A percentile compares a stretch with the other conserved stretches of the same genome.
Conservation (phyloP, 2,113 vertebrate species). For the Numenius arquata region DNA sequence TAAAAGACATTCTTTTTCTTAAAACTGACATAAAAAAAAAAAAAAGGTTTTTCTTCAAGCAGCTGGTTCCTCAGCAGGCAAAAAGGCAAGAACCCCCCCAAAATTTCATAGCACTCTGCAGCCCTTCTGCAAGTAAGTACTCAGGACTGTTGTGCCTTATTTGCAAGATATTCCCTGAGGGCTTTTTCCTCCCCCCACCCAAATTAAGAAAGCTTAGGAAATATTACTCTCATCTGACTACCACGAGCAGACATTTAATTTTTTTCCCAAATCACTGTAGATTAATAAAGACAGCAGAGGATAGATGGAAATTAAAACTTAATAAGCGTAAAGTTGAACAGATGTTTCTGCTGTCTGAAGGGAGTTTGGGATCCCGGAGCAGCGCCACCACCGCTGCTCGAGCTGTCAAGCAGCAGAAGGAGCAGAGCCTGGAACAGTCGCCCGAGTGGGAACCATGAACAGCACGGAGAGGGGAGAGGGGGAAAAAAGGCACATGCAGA, state of each 20-base stretch:
- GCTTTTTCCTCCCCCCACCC: neutral
- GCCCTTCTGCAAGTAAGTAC: neutral
- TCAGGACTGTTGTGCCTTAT: neutral
- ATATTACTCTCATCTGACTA: neutral
- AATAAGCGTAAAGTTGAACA: slow-evolving; percentile 16
- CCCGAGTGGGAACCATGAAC: neutral
- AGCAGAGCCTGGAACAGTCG: neutral
- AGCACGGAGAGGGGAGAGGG: neutral
- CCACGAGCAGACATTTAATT: neutral
- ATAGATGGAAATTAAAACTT: slow-evolving; percentile 43
- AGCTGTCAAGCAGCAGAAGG: neutral
- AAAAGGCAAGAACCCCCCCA: neutral
- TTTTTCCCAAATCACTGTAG: slow-evolving; percentile 15
- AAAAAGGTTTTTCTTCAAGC: neutral
- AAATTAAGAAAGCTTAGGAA: neutral
- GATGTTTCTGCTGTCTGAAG: neutral
- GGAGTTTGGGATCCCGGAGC: neutral
- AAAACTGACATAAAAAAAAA: slow-evolving; percentile 20
- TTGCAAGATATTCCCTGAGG: neutral
- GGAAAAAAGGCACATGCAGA: neutral
- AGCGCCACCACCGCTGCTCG: neutral
- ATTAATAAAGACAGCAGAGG: slow-evolving; percentile 49
- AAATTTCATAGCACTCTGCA: neutral
- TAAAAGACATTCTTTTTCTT: neutral
- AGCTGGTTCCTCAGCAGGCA: neutral